Conservation (phyloP, 2,888 invertebrate species). For the Schrankia costaestrigalis region DNA sequence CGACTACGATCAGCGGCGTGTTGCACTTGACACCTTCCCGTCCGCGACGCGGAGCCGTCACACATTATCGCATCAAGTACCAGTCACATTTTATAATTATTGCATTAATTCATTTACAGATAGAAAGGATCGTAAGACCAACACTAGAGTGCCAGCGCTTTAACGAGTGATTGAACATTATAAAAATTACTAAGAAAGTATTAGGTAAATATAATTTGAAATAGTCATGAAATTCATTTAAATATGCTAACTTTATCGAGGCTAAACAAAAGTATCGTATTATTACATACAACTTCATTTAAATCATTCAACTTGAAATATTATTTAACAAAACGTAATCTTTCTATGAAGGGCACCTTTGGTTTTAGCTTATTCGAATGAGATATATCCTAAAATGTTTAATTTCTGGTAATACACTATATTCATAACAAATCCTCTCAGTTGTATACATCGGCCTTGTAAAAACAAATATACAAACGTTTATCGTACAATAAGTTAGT, state of each 20-base stretch:
- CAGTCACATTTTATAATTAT: conserved; percentile 46
- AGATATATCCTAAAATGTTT: conserved; percentile 79
- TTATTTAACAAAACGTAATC: conserved; percentile 80
- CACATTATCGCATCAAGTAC: conserved; percentile 40
- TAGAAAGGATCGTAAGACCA: conserved; percentile 71
- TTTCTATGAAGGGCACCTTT: conserved; percentile 90
- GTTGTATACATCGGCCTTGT: conserved; percentile 71
- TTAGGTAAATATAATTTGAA: conserved; percentile 79
- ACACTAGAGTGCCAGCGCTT: conserved; percentile 79
- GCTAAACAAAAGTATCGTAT: conserved; percentile 76
- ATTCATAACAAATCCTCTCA: conserved; percentile 73
- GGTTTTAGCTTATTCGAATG: conserved; percentile 88
- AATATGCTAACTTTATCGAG: conserved; percentile 75
- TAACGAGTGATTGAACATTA: conserved; percentile 78
- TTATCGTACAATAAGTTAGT: conserved; percentile 68
- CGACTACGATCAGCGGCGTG: conserved; percentile 48
- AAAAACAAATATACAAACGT: conserved; percentile 69
- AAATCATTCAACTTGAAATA: conserved; percentile 79
- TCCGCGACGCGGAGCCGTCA: conserved; percentile 45
- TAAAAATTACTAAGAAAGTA: conserved; percentile 76
- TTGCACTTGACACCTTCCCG: conserved; percentile 50
- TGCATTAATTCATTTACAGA: conserved; percentile 62
- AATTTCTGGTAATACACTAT: conserved; percentile 74
- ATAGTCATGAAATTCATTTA: conserved; percentile 76
- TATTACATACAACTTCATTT: conserved; percentile 76